Percentiles rank a stretch among this genome's conserved stretches.
Conservation (phyloP, 2,113 vertebrate species). For the Craseonycteris thonglongyai region DNA sequence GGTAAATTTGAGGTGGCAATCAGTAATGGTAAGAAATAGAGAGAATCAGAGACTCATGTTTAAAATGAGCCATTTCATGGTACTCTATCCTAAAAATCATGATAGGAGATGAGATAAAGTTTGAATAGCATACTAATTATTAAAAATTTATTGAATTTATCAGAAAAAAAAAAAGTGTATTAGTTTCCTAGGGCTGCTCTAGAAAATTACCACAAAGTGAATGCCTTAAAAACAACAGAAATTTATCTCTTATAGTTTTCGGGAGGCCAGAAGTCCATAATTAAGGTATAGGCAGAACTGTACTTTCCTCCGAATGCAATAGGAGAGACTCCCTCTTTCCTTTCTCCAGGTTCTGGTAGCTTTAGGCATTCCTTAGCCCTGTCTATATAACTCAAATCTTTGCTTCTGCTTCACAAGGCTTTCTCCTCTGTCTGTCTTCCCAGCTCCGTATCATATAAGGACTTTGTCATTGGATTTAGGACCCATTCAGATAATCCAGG, state of each 20-base stretch:
- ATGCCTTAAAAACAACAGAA: not conserved
- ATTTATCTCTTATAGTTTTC: not conserved
- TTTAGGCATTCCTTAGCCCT: not conserved
- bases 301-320: not conserved
- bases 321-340: not conserved
- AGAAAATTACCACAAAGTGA: not conserved
- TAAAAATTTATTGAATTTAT: not conserved
- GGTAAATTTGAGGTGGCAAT: not conserved
- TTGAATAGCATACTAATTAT: not conserved
- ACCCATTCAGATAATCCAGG: not conserved
- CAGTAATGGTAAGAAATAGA: not conserved
- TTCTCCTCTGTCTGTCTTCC: not conserved
- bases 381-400: not conserved
- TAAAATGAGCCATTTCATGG: not conserved
- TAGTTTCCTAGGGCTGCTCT: not conserved
- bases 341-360: not conserved
- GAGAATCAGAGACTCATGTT: not conserved
- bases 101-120: not conserved
- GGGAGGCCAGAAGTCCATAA: not conserved
- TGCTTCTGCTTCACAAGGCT: not conserved
- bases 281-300: not conserved
- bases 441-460: not conserved
- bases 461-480: not conserved
- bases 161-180: not conserved
- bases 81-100: not conserved